Conservation (phyloP, 2,797 vertebrate genomes). For the Cyprinodon diabolis region DNA sequence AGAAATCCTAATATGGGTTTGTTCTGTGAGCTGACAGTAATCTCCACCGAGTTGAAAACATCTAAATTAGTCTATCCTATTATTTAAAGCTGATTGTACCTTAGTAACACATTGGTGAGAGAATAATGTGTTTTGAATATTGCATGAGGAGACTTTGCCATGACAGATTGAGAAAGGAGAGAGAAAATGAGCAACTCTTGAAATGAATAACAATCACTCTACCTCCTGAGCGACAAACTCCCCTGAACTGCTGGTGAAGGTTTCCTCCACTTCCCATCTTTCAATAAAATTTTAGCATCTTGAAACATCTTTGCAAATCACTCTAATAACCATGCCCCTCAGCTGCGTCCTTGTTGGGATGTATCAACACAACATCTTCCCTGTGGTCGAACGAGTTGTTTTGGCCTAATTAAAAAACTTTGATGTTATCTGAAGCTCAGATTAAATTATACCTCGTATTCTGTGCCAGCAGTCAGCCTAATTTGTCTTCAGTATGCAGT, state of each 20-base stretch:
- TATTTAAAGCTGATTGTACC: not conserved
- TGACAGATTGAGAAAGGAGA: not conserved
- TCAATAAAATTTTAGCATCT: constrained; percentile 35
- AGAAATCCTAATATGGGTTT: not conserved
- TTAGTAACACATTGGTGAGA: not conserved
- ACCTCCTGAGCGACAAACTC: not conserved
- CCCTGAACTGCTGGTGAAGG: not conserved
- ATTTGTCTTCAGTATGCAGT: constrained; percentile 71
- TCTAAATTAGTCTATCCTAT: not conserved
- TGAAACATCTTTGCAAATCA: constrained; percentile 52
- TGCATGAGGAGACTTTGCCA: not conserved
- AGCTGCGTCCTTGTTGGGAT: constrained; percentile 54
- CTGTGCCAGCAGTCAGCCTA: constrained; percentile 64
- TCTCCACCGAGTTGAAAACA: not conserved
- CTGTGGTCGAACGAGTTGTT: constrained; percentile 55
- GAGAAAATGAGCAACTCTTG: not conserved
- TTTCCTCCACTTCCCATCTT: not conserved
- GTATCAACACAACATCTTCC: constrained; percentile 64
- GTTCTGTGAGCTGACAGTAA: not conserved
- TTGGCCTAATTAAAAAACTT: constrained; percentile 78
- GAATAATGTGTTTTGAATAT: not conserved
- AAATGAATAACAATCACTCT: not conserved
- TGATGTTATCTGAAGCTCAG: constrained; percentile 64
- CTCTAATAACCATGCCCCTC: constrained; percentile 41
- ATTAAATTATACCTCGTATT: constrained; percentile 75